Percentiles rank a stretch among this genome's conserved stretches.
Conservation (phyloP, 53 echinoderm and acorn worm genomes). For the Paracentrotus lividus region DNA sequence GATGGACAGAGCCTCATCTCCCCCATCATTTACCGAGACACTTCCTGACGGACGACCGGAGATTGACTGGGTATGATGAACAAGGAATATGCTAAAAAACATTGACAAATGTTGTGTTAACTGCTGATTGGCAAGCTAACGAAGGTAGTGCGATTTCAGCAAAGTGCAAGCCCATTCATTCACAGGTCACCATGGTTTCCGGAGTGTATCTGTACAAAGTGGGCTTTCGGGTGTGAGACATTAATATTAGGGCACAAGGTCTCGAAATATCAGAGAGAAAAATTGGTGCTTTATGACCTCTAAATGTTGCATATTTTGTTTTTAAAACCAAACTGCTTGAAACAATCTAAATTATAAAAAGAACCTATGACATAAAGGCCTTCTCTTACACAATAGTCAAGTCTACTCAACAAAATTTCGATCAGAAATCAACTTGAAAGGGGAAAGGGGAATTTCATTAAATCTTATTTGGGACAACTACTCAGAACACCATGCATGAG, state of each 20-base stretch:
- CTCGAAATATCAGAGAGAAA: background rate
- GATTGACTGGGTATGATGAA: constrained; percentile 17
- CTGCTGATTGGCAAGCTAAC: constrained; percentile 22
- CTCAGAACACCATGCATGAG: background rate
- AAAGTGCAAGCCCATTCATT: constrained; percentile 62
- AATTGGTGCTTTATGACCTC: background rate
- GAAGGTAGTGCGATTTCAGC: background rate
- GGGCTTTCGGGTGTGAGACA: background rate
- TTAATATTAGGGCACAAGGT: constrained; percentile 14
- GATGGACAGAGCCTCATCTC: background rate
- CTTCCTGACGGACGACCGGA: constrained; percentile 10
- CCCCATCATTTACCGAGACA: constrained; percentile 25
- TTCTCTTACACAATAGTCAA: background rate
- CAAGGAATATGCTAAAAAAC: constrained; percentile 6
- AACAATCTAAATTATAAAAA: background rate
- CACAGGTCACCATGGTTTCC: constrained; percentile 33
- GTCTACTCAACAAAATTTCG: too few species aligned
- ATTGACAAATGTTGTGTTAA: constrained; percentile 41
- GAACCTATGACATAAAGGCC: background rate
- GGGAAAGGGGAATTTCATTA: background rate
- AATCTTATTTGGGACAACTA: background rate
- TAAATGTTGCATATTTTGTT: background rate
- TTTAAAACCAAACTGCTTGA: background rate
- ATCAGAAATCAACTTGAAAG: too few species aligned
- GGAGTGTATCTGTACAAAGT: background rate